phyloP scores from a whole-genome alignment of 2,888 invertebrate species.

The Drosophila acutilabella region DNA sequence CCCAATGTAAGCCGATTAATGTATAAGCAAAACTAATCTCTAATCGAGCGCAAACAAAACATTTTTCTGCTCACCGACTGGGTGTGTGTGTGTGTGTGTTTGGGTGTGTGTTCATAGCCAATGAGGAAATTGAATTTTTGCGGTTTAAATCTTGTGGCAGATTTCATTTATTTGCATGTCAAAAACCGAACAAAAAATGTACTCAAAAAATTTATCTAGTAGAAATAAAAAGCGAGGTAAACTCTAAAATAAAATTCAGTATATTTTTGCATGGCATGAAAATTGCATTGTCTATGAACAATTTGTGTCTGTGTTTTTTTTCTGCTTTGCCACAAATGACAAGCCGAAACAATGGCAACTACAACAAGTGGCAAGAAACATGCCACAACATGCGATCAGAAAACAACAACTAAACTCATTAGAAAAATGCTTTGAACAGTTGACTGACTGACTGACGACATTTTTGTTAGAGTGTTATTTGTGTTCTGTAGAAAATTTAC shows the following conservation, averaged over 20 bases:
- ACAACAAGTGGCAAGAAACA: constrained; percentile 22
- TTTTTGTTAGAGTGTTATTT: constrained; percentile 27
- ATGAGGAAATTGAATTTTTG: constrained; percentile 33
- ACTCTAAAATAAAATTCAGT: constrained; percentile 17
- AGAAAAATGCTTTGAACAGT: constrained; percentile 53
- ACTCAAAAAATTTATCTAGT: neutral
- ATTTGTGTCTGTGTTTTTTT: constrained; percentile 17
- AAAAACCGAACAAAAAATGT: constrained; percentile 9
- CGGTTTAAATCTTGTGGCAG: constrained; percentile 20
- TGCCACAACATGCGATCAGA: constrained; percentile 52
- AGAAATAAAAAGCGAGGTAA: neutral
- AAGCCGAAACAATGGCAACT: constrained; percentile 14
- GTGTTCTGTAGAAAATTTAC: neutral
- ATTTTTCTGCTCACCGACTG: neutral
- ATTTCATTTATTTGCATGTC: constrained; percentile 26
- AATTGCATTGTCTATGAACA: constrained; percentile 36
- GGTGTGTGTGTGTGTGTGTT: neutral
- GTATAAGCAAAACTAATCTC: constrained; percentile 10
- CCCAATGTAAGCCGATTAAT: constrained; percentile 12
- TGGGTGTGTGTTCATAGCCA: constrained; percentile 4
- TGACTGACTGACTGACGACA: constrained; percentile 56
- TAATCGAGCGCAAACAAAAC: constrained; percentile 12
- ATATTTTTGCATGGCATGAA: constrained; percentile 21
- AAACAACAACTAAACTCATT: constrained; percentile 23
- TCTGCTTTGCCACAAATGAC: constrained; percentile 28